phyloP scores from a whole-genome alignment of 2,113 vertebrate species.

The Polypterus senegalus region DNA sequence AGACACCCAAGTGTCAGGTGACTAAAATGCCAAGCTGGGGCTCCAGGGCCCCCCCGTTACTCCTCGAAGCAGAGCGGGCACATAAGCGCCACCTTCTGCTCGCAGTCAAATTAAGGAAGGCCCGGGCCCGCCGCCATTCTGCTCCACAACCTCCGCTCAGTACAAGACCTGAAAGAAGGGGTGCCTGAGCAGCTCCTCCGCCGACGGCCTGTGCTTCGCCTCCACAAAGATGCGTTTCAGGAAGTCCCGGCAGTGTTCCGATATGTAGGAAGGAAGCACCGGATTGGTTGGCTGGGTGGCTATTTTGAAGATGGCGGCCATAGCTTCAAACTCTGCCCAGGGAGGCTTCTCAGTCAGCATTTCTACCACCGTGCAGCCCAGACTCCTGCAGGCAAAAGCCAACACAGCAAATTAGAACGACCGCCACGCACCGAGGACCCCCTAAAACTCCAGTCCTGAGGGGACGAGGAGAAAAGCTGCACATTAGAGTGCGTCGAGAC shows the following conservation, averaged over 20 bases:
- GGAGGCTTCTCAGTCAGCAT: conserved; percentile 94
- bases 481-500: not conserved
- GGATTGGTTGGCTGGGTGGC: conserved; percentile 92
- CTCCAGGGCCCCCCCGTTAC: not conserved
- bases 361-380: conserved; percentile 88
- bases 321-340: conserved; percentile 91
- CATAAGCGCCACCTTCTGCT: not conserved
- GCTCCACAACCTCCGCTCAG: conserved; percentile 39
- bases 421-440: not conserved
- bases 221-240: conserved; percentile 85
- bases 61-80: not conserved
- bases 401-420: not conserved
- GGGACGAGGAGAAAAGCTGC: not conserved
- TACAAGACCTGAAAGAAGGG: conserved; percentile 85
- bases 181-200: conserved; percentile 87
- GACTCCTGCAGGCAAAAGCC: conserved; percentile 61
- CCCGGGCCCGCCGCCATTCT: not conserved
- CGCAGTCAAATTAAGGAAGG: not conserved
- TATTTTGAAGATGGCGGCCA: conserved; percentile 95
- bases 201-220: conserved; percentile 81
- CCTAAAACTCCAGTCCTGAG: not conserved
- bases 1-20: not conserved
- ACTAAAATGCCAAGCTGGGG: conserved; percentile 7
- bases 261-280: conserved; percentile 73
- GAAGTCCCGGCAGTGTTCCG: conserved; percentile 79